A percentile compares a stretch with the other conserved stretches of the same genome.
Conservation (phyloP, 2,113 vertebrate genomes). For the Illadopsis cleaveri region DNA sequence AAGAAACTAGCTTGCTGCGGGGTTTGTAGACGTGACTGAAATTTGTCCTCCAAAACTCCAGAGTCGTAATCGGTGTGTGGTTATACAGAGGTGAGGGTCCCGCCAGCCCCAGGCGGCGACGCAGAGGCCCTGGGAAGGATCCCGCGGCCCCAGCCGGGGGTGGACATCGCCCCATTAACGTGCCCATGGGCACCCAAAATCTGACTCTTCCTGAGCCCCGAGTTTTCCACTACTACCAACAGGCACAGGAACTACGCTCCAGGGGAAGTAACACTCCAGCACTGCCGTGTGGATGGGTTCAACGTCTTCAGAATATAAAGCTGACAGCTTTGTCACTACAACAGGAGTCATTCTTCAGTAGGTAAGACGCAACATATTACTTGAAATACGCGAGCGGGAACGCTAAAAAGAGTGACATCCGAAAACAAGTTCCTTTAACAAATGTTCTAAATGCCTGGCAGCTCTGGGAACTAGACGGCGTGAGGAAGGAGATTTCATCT, state of each 20-base stretch:
- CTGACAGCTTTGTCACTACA: background rate
- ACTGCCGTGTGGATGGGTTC: accelerated
- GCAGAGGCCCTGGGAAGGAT: background rate
- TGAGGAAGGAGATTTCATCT: no score
- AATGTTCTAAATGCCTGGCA: background rate
- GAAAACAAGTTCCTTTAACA: background rate
- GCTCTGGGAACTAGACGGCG: accelerated
- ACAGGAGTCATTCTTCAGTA: accelerated
- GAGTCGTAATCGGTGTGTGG: background rate
- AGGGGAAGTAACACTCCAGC: background rate
- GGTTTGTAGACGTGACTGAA: background rate
- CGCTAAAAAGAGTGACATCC: background rate
- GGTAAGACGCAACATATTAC: accelerated
- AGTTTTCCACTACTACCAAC: no score
- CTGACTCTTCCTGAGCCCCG: background rate
- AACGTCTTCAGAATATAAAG: accelerated
- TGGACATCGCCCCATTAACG: accelerated
- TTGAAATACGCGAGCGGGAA: accelerated
- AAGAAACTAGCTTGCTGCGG: background rate
- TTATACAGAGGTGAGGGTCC: background rate
- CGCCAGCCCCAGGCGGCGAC: accelerated
- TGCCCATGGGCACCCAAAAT: accelerated
- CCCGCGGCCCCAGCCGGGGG: background rate
- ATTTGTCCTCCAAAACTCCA: background rate
- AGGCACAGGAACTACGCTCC: background rate